A percentile compares a stretch with the other conserved stretches of the same genome.
Evolutionary conservation across 2,888 invertebrate genomes (phyloP).

Genomic region (Epistrophe eligans): DNA sequence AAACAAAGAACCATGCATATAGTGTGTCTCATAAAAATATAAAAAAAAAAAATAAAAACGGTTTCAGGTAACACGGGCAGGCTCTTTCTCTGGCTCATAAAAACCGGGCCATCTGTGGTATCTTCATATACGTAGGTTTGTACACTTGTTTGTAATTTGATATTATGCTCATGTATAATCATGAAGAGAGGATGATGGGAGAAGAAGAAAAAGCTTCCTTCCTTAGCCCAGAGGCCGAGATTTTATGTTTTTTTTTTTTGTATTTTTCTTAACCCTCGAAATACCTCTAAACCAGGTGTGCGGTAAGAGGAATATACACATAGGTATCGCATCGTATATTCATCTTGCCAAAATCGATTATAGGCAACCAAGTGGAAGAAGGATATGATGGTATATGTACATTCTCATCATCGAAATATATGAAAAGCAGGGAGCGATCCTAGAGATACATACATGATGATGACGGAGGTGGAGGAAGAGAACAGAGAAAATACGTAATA

Average conservation of each 20-base stretch:
- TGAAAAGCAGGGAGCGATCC: constrained; percentile 26
- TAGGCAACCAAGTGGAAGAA: constrained; percentile 69
- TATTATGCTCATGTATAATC: constrained; percentile 59
- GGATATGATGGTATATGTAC: constrained; percentile 49
- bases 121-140: neutral
- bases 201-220: constrained; percentile 30
- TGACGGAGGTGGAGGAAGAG: neutral
- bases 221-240: constrained; percentile 37
- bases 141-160: constrained; percentile 73
- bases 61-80: constrained; percentile 40
- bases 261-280: constrained; percentile 1
- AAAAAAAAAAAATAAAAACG: constrained; percentile 29
- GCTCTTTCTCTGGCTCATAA: constrained; percentile 54
- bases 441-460: neutral
- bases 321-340: constrained; percentile 32
- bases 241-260: constrained; percentile 12
- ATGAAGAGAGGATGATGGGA: constrained; percentile 16
- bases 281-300: constrained; percentile 55
- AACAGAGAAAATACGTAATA: neutral
- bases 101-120: constrained; percentile 63
- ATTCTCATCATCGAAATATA: constrained; percentile 41
- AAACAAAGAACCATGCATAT: constrained; percentile 51
- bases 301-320: constrained; percentile 1
- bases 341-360: constrained; percentile 75
- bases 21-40: constrained; percentile 15